These are phyloP conservation scores for Pachyramphus minor DNA, from an alignment of 2,113 vertebrate genomes.

Conservation along the genomic window DNA sequence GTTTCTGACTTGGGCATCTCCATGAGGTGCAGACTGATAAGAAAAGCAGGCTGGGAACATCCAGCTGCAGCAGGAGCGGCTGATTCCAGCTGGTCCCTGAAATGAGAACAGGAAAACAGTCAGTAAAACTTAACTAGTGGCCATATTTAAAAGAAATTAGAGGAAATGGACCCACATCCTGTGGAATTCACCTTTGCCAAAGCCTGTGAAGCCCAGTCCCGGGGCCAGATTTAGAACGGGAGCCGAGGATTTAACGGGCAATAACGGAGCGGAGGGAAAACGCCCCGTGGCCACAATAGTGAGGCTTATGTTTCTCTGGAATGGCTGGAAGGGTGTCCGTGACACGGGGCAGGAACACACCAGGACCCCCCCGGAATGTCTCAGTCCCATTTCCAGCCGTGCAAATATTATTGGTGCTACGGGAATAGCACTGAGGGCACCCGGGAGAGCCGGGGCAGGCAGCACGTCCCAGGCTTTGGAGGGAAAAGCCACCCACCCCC, in stretches of 20 bases:
- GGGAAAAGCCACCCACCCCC: background rate
- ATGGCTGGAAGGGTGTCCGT: background rate
- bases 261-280: background rate
- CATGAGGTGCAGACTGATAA: background rate
- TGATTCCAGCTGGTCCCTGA: background rate
- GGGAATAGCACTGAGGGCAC: background rate
- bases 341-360: background rate
- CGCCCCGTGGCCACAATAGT: background rate
- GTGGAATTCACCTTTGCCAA: slow-evolving; percentile 48
- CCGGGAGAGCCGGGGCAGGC: background rate
- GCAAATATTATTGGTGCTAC: background rate
- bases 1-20: background rate
- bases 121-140: slow-evolving; percentile 38
- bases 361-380: background rate
- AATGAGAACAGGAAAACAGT: slow-evolving; percentile 39
- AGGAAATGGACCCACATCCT: slow-evolving; percentile 55
- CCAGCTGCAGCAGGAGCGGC: background rate
- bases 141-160: slow-evolving; percentile 32
- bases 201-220: background rate
- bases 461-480: background rate
- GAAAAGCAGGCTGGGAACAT: background rate
- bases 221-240: background rate
- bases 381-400: fast-evolving
- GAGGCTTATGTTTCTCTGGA: background rate
- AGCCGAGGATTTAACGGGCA: background rate